Evolutionary conservation across 2,797 vertebrate genomes (phyloP), one percentile per base, ranked within the genome.

Genomic region (Sternarchorhynchus goeldii): DNA sequence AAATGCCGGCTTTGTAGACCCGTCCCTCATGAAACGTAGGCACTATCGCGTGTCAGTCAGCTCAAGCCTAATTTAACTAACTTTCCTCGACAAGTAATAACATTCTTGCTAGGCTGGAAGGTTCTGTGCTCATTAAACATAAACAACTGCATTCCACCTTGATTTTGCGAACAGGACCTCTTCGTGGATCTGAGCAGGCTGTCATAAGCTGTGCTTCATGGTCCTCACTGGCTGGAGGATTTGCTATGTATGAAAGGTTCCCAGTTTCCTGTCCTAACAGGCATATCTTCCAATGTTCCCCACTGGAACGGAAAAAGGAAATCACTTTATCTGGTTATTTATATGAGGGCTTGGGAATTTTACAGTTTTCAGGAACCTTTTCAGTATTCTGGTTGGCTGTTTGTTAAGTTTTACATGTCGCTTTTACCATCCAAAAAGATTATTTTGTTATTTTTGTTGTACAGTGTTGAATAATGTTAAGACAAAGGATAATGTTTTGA

Each of bases 171-270:
- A 55, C 20, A 63, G 67, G 56, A 55, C 45, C 25, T 45, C 21
- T 21, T 39, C n/a, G n/a, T n/a, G 57, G 59, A 57, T 58, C 34
- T 58, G 31, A 5, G 12, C 34, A 72, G 75, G 55, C 78, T 55
- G 29, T 50, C 31, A 55, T 65, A 81, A 58, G 56, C 67, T 71
- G 72, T 78, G 41, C 67, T 60, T 63, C 39, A 20, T 72, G 55
- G 39, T 31, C 36, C 31, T 65, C 34, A 71, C 66, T 17, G n/a
- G 6, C 7, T 18, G 2, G 14, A 76, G 55, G 41, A 68, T 67
- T 72, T 76, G 65, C 63, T n/a, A 39, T 41, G 73, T 76, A 58
- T 74, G 34, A 65, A 70, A 65, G 71, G n/a, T 53, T 59, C 34
- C 63, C 63, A 31, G 66, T 71, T 70, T 10, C 31, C 21, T 59